Percentiles rank a stretch among this genome's conserved stretches.
These are phyloP conservation scores for Cepphus grylle DNA, from an alignment of 2,113 vertebrate genomes.

Conservation along the genomic window DNA sequence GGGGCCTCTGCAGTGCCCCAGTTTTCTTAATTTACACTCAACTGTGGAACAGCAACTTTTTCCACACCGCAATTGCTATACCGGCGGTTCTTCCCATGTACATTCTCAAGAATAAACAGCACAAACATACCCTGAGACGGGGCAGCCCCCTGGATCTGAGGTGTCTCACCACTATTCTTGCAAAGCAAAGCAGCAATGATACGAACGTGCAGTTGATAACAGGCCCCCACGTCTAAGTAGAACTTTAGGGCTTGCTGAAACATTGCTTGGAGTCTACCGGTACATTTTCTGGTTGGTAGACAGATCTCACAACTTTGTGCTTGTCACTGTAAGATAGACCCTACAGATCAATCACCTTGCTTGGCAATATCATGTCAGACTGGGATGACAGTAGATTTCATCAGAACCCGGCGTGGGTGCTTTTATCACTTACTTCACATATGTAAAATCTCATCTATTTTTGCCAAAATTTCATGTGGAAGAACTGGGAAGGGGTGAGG, in stretches of 20 bases:
- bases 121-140: not conserved
- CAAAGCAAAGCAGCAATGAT: not conserved
- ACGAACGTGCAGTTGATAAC: not conserved
- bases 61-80: not conserved
- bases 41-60: not conserved
- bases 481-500: conserved; percentile 22
- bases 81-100: not conserved
- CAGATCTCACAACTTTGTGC: conserved; percentile 6
- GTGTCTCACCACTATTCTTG: not conserved
- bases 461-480: conserved; percentile 43
- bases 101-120: not conserved
- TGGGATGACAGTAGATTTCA: conserved; percentile 38
- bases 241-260: conserved; percentile 1
- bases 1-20: not conserved
- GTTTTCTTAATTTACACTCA: not conserved
- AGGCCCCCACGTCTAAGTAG: not conserved
- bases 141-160: not conserved
- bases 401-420: conserved; percentile 32
- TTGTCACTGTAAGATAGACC: conserved; percentile 37
- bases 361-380: conserved; percentile 29
- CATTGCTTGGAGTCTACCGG: not conserved
- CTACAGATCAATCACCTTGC: conserved; percentile 46
- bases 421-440: conserved; percentile 38
- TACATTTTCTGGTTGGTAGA: conserved; percentile 17
- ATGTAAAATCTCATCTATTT: conserved; percentile 55